A percentile compares a stretch with the other conserved stretches of the same genome.
Evolutionary conservation across 1,140 invertebrate species (phyloP).

Genomic region (Psix sp.): DNA sequence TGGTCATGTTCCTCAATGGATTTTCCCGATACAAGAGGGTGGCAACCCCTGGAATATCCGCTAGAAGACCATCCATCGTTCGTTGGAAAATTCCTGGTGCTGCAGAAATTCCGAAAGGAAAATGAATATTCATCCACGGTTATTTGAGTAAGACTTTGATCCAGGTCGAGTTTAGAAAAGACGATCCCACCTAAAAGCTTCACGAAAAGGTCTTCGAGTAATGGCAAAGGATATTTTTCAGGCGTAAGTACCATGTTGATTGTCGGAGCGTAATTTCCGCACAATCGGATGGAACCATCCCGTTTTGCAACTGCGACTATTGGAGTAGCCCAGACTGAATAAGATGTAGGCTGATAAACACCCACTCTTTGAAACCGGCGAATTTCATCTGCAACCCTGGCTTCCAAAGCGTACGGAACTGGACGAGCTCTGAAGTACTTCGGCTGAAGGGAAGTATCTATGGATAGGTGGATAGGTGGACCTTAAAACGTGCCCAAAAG

Average conservation of each 20-base stretch:
- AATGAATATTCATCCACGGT: too few relatives aligned
- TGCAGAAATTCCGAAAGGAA: constrained; percentile 75
- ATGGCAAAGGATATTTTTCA: constrained; percentile 65
- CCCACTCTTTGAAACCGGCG: constrained; percentile 1
- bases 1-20: constrained; percentile 39
- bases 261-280: constrained; percentile 69
- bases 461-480: constrained; percentile 5
- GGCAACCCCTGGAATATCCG: constrained; percentile 59
- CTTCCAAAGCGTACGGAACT: constrained; percentile 1
- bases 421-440: constrained; percentile 7
- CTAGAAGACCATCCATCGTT: constrained; percentile 63
- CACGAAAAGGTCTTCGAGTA: constrained; percentile 66
- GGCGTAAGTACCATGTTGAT: constrained; percentile 64
- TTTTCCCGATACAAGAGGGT: constrained; percentile 61
- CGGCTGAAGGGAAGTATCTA: background rate
- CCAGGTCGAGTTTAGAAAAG: constrained; percentile 63
- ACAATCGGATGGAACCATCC: constrained; percentile 34
- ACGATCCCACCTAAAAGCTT: constrained; percentile 57
- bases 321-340: constrained; percentile 44
- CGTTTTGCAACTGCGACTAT: constrained; percentile 23
- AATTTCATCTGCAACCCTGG: background rate
- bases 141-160: too few relatives aligned
- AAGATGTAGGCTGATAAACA: constrained; percentile 16
- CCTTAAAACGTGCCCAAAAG: constrained; percentile 8
- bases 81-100: constrained; percentile 72